Base-by-base conservation (phyloP, 1,140 invertebrate species). In the Rhagoletis zephyria region DNA sequence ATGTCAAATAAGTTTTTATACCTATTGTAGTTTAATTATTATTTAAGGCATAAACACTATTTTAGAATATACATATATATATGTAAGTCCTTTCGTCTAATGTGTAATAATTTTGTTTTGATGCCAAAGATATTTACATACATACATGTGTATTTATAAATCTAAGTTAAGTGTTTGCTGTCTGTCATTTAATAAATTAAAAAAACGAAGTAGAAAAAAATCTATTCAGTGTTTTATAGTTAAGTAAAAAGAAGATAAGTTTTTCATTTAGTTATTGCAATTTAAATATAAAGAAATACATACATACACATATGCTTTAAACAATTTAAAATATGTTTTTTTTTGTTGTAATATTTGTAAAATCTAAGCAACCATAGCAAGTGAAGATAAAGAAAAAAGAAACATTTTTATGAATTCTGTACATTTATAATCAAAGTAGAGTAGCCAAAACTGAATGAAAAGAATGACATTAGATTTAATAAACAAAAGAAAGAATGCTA, bases 261-360 rank as follows among this genome's bases (percentile, higher is more conserved):
- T 81, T 81, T 81, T 56, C 51, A 81, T 56, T 48, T 81, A 81
- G 74, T 81, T 81, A 81, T 19, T 30, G 42, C 74, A 81, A 81
- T 56, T 30, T 1, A 56, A 56, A 81, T 81, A 81, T 74, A 40
- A 14, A 67, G 30, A 30, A 30, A 30, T 30, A 30, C 4, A 74
- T 14, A 45, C 48, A 56, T 2, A 56, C 2, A 56, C 51, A 2
- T 3, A 56, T 56, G 10, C 51, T 56, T 7, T 56, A 56, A 56
- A 48, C 19, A 30, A 40, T 9, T 48, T 48, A 74, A 5, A 74
- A 19, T 56, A 56, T 19, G 42, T 6, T 81, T 56, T 6, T 6
- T 6, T 56, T 19, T 19, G 42, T 6, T 81, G 48, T 12, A 81
- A 2, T 16, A 74, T 56, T 56, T 81, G 45, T 30, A 81, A 48